Conservation (phyloP, 37 sponge, comb jelly and placozoan species). For the Crambe crambe region DNA sequence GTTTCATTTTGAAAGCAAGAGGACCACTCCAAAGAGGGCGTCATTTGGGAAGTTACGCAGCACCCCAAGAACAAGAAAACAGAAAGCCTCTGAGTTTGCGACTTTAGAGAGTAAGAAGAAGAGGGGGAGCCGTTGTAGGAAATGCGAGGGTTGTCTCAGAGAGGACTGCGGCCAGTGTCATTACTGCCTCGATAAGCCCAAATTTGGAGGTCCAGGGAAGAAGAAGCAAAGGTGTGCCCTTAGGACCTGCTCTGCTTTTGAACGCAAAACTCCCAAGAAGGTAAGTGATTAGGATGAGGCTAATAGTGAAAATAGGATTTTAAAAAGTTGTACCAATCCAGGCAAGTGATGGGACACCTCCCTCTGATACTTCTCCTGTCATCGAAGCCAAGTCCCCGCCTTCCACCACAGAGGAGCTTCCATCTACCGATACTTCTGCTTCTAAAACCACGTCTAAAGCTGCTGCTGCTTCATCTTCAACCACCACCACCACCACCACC, state of each 20-base stretch:
- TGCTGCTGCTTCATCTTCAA: no score
- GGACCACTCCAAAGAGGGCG: not conserved
- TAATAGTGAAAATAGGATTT: no score
- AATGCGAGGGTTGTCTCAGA: conserved; percentile 53
- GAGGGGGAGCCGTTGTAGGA: conserved; percentile 44
- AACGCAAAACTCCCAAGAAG: no score
- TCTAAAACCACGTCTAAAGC: no score
- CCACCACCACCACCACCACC: no score
- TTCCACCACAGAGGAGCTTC: no score
- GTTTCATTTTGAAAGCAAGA: not conserved
- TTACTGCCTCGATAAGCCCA: conserved; percentile 71
- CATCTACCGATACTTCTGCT: not conserved
- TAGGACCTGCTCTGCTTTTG: conserved; percentile 56
- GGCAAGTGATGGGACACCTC: no score
- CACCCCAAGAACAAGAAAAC: not conserved
- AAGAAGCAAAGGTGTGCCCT: conserved; percentile 68
- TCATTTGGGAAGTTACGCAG: not conserved
- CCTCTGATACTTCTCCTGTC: no score
- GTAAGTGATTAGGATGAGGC: no score
- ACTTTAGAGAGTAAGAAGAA: no score
- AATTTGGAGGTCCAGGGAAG: conserved; percentile 71
- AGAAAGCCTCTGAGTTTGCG: not conserved
- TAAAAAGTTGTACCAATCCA: no score
- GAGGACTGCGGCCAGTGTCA: conserved; percentile 63
- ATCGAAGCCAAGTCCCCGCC: no score